A percentile compares a stretch with the other conserved stretches of the same genome.
phyloP scores from a whole-genome alignment of 2,113 vertebrate species.

The Regulus satrapa region DNA sequence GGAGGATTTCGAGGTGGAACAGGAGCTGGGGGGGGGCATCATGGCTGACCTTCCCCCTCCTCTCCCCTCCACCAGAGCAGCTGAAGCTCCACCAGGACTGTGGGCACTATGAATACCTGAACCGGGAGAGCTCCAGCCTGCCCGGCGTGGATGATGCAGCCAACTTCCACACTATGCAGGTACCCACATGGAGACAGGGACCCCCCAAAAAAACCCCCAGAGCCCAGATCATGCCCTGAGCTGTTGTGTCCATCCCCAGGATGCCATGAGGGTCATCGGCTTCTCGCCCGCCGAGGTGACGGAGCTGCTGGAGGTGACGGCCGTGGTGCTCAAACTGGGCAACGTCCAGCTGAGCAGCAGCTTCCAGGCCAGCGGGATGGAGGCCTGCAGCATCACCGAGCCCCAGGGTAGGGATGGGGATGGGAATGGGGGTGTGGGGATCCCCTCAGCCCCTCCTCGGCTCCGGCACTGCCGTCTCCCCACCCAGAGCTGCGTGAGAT shows the following conservation, averaged over 20 bases:
- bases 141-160: slow-evolving; percentile 54
- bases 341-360: slow-evolving; percentile 64
- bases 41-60: background rate
- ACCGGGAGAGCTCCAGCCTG: slow-evolving; percentile 7
- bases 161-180: slow-evolving; percentile 69
- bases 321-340: slow-evolving; percentile 78
- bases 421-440: background rate
- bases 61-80: slow-evolving; percentile 43
- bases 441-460: rapidly evolving
- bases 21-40: no score
- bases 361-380: slow-evolving; percentile 68
- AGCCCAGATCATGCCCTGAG: background rate
- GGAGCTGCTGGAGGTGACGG: slow-evolving; percentile 70
- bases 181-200: rapidly evolving
- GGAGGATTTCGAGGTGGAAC: rapidly evolving
- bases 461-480: background rate
- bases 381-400: slow-evolving; percentile 64
- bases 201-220: background rate
- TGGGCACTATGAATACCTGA: slow-evolving; percentile 64
- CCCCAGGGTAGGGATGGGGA: slow-evolving; percentile 46
- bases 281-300: slow-evolving; percentile 65
- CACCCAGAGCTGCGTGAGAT: slow-evolving; percentile 62
- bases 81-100: slow-evolving; percentile 66
- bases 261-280: slow-evolving; percentile 76
- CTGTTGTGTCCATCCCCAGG: slow-evolving; percentile 1